Conservation (phyloP, 2,888 invertebrate species). For the Aproaerema taeniolella region DNA sequence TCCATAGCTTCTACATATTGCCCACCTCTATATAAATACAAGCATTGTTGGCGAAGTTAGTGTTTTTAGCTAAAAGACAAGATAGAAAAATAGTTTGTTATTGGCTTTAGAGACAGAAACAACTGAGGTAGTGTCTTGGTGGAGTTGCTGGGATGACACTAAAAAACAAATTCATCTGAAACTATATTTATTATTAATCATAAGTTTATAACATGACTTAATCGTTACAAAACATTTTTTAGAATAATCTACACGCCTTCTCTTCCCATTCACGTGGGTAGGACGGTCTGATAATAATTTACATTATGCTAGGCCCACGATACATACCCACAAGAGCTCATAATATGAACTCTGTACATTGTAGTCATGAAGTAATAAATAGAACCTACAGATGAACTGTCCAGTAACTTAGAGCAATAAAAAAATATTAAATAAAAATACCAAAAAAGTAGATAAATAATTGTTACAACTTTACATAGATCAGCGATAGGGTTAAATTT, state of each 20-base stretch:
- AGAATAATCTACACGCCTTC: slow-evolving; percentile 63
- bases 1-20: no score
- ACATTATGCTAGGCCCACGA: slow-evolving; percentile 68
- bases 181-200: slow-evolving; percentile 75
- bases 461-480: no score
- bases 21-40: no score
- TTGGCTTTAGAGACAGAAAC: no score
- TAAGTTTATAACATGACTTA: slow-evolving; percentile 76
- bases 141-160: no score
- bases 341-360: no score
- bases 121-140: no score
- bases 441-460: no score
- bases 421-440: background rate
- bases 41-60: no score
- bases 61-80: no score
- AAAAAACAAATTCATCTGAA: slow-evolving; percentile 43
- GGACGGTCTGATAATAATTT: slow-evolving; percentile 72
- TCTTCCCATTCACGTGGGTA: slow-evolving; percentile 68
- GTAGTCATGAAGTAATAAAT: background rate
- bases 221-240: slow-evolving; percentile 72
- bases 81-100: no score
- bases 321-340: background rate
- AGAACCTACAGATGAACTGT: background rate
- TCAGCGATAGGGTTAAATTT: no score
- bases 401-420: background rate